These are phyloP conservation scores for Ennomos quercinarius DNA, from an alignment of 2,888 invertebrate species.

Conservation along the genomic window DNA sequence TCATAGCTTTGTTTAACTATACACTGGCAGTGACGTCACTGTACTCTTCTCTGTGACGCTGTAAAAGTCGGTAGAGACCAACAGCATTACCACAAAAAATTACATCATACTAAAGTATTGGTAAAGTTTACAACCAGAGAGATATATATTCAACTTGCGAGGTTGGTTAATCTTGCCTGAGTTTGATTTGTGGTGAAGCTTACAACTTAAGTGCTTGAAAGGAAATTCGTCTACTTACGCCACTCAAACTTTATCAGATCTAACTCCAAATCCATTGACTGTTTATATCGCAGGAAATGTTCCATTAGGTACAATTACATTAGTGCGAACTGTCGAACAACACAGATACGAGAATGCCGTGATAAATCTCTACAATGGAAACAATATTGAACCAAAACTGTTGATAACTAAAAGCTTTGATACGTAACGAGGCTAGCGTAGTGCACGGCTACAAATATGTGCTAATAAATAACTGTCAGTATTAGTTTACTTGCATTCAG, in stretches of 20 bases:
- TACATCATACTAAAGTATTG: no score
- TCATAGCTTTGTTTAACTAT: no score
- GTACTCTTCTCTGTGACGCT: no score
- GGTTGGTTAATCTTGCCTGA: no score
- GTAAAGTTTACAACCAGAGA: no score
- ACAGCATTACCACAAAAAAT: no score
- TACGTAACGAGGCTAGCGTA: constrained; percentile 13
- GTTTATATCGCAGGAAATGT: constrained; percentile 1
- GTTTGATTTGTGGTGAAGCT: no score
- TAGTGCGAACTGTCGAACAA: constrained; percentile 20
- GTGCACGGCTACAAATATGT: not conserved
- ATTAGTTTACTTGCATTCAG: not conserved
- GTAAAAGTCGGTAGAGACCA: no score
- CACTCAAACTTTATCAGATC: not conserved
- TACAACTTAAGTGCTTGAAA: no score
- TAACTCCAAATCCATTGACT: not conserved
- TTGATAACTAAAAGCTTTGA: constrained; percentile 31
- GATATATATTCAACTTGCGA: no score
- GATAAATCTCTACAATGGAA: constrained; percentile 28
- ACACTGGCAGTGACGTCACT: no score
- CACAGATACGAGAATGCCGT: constrained; percentile 23
- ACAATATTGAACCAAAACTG: constrained; percentile 25
- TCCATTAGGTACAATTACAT: constrained; percentile 27
- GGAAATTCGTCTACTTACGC: not conserved
- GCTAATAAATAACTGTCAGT: constrained; percentile 2